Evolutionary conservation across 2,888 invertebrate species (phyloP), one percentile per base, ranked within the genome.

Genomic region (Rhamphomyia laevipes): DNA sequence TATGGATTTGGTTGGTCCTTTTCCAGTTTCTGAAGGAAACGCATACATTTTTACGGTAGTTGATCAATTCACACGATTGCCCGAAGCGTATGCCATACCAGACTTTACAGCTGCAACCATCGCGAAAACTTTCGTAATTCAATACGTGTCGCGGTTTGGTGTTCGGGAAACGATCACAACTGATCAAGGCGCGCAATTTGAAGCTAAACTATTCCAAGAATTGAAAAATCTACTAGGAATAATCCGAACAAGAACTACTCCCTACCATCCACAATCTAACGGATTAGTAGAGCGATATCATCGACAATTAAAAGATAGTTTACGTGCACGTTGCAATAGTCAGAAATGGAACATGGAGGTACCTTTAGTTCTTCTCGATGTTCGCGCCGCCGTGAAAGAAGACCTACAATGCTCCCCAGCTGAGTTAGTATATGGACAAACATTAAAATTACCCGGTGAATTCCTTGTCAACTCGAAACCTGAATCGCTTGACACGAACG

Each of bases 1-100:
- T 48, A 48, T 64, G 7, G 64, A 67, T 51, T 51, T 67, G 16
- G 59, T 67, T 1, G 63, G 63, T 17, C 63, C 64, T 2, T 49
- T 66, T 15, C 62, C 62, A 10, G 30, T 50, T 5, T 57, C 58
- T 5, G 31, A 51, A 13, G 52, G 45, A 17, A 48, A 38, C 30
- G 17, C 46, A 13, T 51, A 52, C 27, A 35, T 54, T 13, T 43
- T 55, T 7, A 54, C 52, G 17, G 46, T 49, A 3, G 38, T 51
- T 2, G 54, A 53, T 37, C 21, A 49, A 7, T 54, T 53, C 13
- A 53, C 48, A 10, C 43, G 53, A 6, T 53, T 54, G 52, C 50
- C 52, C 35, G 52, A 54, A 41, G 55, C 52, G 9, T 47, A 48
- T 21, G 43, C 48, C 5, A 43, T 57, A 4, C 17, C 9, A 13